phyloP scores from a whole-genome alignment of 2,888 invertebrate species.

The Drosophila nigritarsus region DNA sequence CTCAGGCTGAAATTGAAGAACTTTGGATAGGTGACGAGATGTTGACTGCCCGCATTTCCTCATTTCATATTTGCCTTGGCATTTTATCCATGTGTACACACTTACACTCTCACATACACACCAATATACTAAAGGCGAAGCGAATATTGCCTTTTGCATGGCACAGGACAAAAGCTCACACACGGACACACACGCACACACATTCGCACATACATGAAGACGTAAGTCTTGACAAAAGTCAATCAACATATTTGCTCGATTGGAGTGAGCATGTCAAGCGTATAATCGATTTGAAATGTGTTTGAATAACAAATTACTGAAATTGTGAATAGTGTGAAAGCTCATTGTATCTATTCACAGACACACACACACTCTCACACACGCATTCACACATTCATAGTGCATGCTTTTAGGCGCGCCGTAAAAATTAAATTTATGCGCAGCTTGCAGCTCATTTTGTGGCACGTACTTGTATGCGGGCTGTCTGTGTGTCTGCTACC shows the following conservation, averaged over 20 bases:
- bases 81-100: slow-evolving; percentile 42
- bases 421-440: slow-evolving; percentile 68
- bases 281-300: slow-evolving; percentile 79
- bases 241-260: slow-evolving; percentile 79
- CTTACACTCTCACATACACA: slow-evolving; percentile 27
- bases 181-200: slow-evolving; percentile 16
- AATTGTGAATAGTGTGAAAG: slow-evolving; percentile 69
- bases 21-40: not conserved
- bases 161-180: slow-evolving; percentile 41
- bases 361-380: slow-evolving; percentile 11
- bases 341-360: slow-evolving; percentile 53
- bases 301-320: slow-evolving; percentile 80
- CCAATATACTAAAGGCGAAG: not conserved
- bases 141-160: slow-evolving; percentile 29
- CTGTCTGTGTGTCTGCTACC: slow-evolving; percentile 36
- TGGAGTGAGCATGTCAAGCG: slow-evolving; percentile 73
- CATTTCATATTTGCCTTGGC: slow-evolving; percentile 69
- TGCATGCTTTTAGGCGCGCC: slow-evolving; percentile 61
- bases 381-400: slow-evolving; percentile 25
- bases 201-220: slow-evolving; percentile 20
- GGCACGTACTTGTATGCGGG: slow-evolving; percentile 7
- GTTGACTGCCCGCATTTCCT: slow-evolving; percentile 64
- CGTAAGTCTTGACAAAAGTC: slow-evolving; percentile 77
- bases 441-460: slow-evolving; percentile 47
- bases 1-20: slow-evolving; percentile 39